phyloP scores from a whole-genome alignment of 2,888 invertebrate species.

The Metopia argyrocephala region DNA sequence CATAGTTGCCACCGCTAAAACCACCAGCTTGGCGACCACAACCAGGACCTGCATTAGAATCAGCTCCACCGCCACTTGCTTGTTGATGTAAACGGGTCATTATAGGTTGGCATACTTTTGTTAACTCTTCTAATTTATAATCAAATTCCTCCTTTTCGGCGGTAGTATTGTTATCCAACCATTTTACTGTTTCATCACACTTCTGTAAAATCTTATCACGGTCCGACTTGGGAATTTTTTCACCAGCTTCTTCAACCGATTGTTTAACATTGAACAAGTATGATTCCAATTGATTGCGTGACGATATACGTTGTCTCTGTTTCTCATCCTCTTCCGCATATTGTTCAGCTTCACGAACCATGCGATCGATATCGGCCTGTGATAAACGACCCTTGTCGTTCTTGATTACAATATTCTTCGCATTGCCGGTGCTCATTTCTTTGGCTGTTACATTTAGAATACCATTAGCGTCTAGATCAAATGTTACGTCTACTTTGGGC shows the following conservation, averaged over 20 bases:
- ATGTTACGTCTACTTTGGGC: constrained; percentile 90
- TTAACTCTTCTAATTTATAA: constrained; percentile 76
- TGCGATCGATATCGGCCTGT: constrained; percentile 88
- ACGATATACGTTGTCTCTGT: constrained; percentile 83
- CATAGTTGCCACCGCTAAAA: constrained; percentile 81
- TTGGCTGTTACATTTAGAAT: constrained; percentile 92
- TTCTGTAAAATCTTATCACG: constrained; percentile 83
- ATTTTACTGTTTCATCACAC: constrained; percentile 84
- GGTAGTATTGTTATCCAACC: constrained; percentile 88
- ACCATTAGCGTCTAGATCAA: constrained; percentile 92
- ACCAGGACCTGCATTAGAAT: constrained; percentile 41
- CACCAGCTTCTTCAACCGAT: constrained; percentile 83
- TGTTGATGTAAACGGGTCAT: constrained; percentile 79
- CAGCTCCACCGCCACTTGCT: constrained; percentile 79
- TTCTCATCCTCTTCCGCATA: constrained; percentile 86
- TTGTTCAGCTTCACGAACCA: constrained; percentile 85
- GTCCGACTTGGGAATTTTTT: constrained; percentile 83
- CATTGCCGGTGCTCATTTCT: constrained; percentile 83
- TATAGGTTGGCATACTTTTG: constrained; percentile 77
- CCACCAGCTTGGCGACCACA: constrained; percentile 82
- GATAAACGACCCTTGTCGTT: constrained; percentile 89
- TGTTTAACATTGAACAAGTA: constrained; percentile 86
- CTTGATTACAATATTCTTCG: constrained; percentile 87
- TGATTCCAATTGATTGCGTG: constrained; percentile 86
- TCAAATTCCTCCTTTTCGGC: constrained; percentile 89